A percentile compares a stretch with the other conserved stretches of the same genome.
Evolutionary conservation across 1,140 invertebrate species (phyloP).

Genomic region (Heterodera schachtii): DNA sequence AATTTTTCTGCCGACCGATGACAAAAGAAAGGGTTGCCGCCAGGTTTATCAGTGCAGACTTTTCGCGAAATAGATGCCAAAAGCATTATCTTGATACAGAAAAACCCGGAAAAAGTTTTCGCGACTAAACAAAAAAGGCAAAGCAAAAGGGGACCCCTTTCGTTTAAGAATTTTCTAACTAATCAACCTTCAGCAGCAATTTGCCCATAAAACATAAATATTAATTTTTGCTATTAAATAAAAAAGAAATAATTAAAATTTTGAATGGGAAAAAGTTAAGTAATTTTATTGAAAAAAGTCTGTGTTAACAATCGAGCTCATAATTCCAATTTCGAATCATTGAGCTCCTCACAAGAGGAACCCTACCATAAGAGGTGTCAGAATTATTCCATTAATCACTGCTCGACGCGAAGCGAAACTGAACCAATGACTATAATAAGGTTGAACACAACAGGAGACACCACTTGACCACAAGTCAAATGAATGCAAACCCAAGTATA

Average conservation of each 20-base stretch:
- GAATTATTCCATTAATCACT: neutral
- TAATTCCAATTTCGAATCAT: neutral
- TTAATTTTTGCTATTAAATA: neutral
- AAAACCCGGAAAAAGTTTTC: too few species aligned
- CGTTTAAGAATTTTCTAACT: too few species aligned
- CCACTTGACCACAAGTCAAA: too few species aligned
- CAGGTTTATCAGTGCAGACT: too few species aligned
- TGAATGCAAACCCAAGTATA: too few species aligned
- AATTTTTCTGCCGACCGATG: too few species aligned
- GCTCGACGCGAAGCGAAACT: neutral
- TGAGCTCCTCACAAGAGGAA: neutral
- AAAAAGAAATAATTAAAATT: neutral
- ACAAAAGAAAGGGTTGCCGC: too few species aligned
- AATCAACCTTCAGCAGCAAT: too few species aligned
- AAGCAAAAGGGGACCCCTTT: neutral
- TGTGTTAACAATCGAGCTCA: neutral
- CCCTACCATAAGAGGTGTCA: constrained; percentile 2
- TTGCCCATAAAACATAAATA: too few species aligned
- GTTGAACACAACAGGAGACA: too few species aligned
- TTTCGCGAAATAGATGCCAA: too few species aligned
- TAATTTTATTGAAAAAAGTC: neutral
- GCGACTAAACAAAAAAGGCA: neutral
- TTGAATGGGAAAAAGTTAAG: neutral
- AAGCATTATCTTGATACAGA: too few species aligned
- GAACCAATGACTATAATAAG: neutral